Evolutionary conservation across 2,113 vertebrate species (phyloP), one percentile per base, ranked within the genome.

Genomic region (Tragulus kanchil): DNA sequence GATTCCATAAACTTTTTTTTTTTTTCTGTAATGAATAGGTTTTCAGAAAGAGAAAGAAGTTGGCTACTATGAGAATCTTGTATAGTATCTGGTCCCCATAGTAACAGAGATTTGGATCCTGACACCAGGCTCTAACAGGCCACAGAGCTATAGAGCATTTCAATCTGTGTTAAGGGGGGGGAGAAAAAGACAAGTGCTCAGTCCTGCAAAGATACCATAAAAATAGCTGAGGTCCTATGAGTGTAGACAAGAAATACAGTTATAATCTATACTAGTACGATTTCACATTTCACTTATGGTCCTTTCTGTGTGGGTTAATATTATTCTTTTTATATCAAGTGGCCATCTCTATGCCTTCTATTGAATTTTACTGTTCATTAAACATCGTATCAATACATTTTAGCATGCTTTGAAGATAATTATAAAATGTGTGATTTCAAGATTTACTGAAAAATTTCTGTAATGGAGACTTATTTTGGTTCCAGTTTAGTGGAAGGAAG

Each of bases 91-190:
- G 8, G 73, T 84, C 67, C 56, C 54, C 90, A 95, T 85, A 45
- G 88, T 95, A 62, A 96, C 64, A 92, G 85, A 90, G 81, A 85
- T 92, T 92, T 96, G 45, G 9, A 75, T 96, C 36, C 21, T 90
- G 77, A 71, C 42, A 89, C 81, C 45, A 77, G 45, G 56, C 65
- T 94, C 28, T 91, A 92, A 69, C 9, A 91, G 56, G 28, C 48
- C 45, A 82, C 28, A 58, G 50, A 94, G 21, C 19, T 85, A 85
- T 9, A 87, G 36, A 91, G 17, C 10, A 94, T 85, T 96, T 94
- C 59, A 95, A 15, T 75, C 67, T 89, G 5, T 36, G 12, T 50
- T 58, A 82, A 48, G 10, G n/a, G 7, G 48, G 36, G 73, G 14
- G 21, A 13, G 65, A 67, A 21, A 71, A 25, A 62, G 25, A 59